A percentile compares a stretch with the other conserved stretches of the same genome.
These are phyloP conservation scores for Oedothorax gibbosus DNA, from an alignment of 1,140 invertebrate genomes.

Conservation along the genomic window DNA sequence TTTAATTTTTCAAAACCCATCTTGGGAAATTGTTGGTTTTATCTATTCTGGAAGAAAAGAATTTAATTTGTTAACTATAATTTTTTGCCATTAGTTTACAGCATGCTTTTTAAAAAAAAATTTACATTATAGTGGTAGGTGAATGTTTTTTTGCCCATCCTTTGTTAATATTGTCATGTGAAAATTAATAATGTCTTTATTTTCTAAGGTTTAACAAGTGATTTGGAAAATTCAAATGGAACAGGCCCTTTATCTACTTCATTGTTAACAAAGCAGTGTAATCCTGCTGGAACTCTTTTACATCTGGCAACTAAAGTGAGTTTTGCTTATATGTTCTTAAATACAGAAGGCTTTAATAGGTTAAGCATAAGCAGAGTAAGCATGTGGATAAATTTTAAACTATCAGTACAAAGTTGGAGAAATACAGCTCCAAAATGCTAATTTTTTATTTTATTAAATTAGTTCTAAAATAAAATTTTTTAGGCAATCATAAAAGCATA, in stretches of 20 bases:
- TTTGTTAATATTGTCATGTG: neutral
- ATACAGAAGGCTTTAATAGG: neutral
- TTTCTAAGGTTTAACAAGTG: neutral
- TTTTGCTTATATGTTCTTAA: conserved; percentile 6
- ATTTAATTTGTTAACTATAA: neutral
- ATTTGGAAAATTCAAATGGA: conserved; percentile 48
- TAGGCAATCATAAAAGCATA: neutral
- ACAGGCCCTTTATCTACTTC: conserved; percentile 66
- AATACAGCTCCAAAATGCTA: too few relatives aligned
- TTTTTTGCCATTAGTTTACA: neutral
- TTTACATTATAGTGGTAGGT: neutral
- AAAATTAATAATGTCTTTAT: neutral
- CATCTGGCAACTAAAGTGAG: conserved; percentile 75
- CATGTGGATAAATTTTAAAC: too few relatives aligned
- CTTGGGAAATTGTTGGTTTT: too few relatives aligned
- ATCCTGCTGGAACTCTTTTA: conserved; percentile 75
- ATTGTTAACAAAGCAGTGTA: conserved; percentile 71
- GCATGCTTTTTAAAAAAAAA: neutral
- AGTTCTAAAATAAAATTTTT: too few relatives aligned
- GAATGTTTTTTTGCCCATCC: neutral
- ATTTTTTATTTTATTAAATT: too few relatives aligned
- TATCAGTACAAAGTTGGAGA: too few relatives aligned
- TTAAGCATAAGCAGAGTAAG: too few relatives aligned
- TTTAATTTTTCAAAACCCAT: too few relatives aligned
- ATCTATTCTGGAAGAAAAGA: neutral